Evolutionary conservation across 1,140 invertebrate genomes (phyloP).

Genomic region (Procambarus clarkii): DNA sequence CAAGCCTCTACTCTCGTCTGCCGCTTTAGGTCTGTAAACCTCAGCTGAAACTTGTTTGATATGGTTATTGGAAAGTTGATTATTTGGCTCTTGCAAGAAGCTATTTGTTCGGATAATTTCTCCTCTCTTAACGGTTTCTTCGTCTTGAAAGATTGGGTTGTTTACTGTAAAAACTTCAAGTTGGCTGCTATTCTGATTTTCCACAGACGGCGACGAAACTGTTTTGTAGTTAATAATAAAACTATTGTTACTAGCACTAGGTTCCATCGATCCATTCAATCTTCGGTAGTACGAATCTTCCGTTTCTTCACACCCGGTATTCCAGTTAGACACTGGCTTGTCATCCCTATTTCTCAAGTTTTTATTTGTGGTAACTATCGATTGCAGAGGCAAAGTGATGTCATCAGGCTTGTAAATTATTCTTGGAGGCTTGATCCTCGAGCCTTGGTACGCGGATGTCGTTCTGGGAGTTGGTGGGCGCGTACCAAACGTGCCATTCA

Average conservation of each 20-base stretch:
- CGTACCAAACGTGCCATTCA: background rate
- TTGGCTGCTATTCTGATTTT: background rate
- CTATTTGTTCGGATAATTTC: background rate
- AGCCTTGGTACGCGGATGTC: background rate
- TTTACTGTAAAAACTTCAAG: background rate
- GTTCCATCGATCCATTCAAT: background rate
- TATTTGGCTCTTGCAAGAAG: background rate
- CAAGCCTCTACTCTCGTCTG: background rate
- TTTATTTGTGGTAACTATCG: background rate
- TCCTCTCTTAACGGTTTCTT: background rate
- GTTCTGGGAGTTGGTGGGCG: background rate
- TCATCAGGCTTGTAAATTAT: background rate
- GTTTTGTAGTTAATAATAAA: background rate
- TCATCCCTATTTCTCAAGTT: background rate
- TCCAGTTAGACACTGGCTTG: background rate
- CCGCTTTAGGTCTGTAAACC: background rate
- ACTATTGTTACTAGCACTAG: background rate
- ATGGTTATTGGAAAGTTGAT: background rate
- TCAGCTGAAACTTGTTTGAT: background rate
- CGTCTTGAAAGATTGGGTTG: constrained; percentile 12
- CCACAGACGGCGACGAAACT: background rate
- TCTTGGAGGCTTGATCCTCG: background rate
- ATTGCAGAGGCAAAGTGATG: background rate
- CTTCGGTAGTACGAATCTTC: background rate
- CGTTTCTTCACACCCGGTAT: background rate